Evolutionary conservation across 30 jellyfish, hydroid and myxozoan genomes (phyloP).

Genomic region (Hydractinia symbiolongicarpus): DNA sequence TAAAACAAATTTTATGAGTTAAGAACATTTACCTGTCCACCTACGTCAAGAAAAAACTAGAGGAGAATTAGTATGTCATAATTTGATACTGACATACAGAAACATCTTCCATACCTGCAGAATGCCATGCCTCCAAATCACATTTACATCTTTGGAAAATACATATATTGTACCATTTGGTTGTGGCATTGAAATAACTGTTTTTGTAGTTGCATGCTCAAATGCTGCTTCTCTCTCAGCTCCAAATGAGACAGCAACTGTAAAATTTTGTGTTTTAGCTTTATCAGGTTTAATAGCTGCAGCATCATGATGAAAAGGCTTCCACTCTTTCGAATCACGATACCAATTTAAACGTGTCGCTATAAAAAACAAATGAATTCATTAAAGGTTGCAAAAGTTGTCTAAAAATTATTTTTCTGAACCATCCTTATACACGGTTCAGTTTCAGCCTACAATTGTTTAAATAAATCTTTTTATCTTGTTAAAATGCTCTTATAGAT

Average conservation of each 20-base stretch:
- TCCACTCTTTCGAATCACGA: slow-evolving; percentile 44
- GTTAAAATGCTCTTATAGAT: no score
- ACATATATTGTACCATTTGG: slow-evolving; percentile 38
- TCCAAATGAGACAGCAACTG: slow-evolving; percentile 49
- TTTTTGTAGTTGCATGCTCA: slow-evolving; percentile 41
- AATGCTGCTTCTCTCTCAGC: slow-evolving; percentile 48
- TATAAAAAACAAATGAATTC: not conserved
- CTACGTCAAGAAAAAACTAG: not conserved
- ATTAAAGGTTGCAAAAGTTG: no score
- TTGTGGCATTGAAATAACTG: slow-evolving; percentile 40
- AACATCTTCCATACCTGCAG: slow-evolving; percentile 21
- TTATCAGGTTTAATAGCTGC: slow-evolving; percentile 43
- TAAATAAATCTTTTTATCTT: no score
- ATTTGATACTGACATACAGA: not conserved
- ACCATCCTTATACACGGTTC: no score
- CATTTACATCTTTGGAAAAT: slow-evolving; percentile 35
- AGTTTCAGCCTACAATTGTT: no score
- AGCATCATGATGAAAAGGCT: slow-evolving; percentile 49
- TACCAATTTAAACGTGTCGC: slow-evolving; percentile 44
- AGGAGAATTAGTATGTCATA: not conserved
- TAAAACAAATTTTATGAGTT: not conserved
- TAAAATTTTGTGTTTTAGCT: slow-evolving; percentile 33
- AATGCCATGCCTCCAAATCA: slow-evolving; percentile 44
- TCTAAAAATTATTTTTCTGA: no score
- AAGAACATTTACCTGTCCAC: not conserved